Evolutionary conservation across 2,797 vertebrate species (phyloP), one percentile per base, ranked within the genome.

Genomic region (Poeciliopsis presidionis): DNA sequence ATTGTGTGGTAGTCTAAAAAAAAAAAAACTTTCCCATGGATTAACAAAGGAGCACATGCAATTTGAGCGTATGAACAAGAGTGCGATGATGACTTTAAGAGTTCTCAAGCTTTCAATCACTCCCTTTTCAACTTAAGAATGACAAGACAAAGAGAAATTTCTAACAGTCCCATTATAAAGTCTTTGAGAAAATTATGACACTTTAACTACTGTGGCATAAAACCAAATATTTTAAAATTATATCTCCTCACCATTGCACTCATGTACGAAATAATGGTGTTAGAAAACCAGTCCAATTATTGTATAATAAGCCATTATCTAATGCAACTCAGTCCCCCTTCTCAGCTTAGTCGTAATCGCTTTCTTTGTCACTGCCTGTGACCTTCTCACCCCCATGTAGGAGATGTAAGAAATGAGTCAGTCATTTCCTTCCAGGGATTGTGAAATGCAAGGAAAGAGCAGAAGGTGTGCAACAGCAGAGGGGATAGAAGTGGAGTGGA

Each of bases 401-500:
- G 80, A 79, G 83, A 79, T 80, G 71, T 51, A 57, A 90, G 74
- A 63, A 79, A 90, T 82, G 79, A 84, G 81, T 74, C 80, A 76
- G 77, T 57, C 89, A 61, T 76, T 72, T 85, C 87, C 77, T 85
- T 83, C 73, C 59, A 14, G 16, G 46, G 70, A 78, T 73, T 83
- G 80, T 90, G 86, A 89, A 82, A 89, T 81, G 77, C 76, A 70
- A 80, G 72, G 63, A 82, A 77, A 80, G 78, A 87, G 90, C 84
- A 80, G 89, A 59, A 90, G 80, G 87, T 77, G 84, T 80, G 87
- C 82, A 83, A 46, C 47, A 3, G 79, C 74, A 9, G 20, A 28
- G 46, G 69, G 51, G 81, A 14, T 5, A 18, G 7, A 53, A 53
- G 51, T 53, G 7, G 22, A 9, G 22, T 4, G 51, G 22, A 53